phyloP scores from a whole-genome alignment of 1,140 invertebrate genomes.

The Drosophila arawakana region DNA sequence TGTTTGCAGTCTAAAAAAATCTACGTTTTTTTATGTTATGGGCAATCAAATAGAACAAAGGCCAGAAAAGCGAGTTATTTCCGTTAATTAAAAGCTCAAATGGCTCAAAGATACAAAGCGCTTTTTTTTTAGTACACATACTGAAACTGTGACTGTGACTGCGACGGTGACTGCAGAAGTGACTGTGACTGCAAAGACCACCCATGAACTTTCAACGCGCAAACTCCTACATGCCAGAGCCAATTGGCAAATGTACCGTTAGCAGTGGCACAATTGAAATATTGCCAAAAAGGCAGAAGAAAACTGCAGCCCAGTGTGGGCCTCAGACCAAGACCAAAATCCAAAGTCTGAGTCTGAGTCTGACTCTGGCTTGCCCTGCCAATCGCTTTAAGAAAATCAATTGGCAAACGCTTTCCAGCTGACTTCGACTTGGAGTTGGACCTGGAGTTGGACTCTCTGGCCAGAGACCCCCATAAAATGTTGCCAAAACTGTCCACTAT shows the following conservation, averaged over 20 bases:
- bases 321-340: conserved; percentile 1
- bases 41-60: conserved; percentile 58
- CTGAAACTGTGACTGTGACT: conserved; percentile 23
- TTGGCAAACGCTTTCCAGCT: conserved; percentile 53
- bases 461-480: conserved; percentile 76
- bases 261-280: conserved; percentile 79
- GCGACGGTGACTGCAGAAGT: conserved; percentile 2
- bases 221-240: conserved; percentile 49
- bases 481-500: conserved; percentile 54
- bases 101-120: not conserved
- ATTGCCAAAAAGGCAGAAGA: conserved; percentile 65
- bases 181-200: conserved; percentile 46
- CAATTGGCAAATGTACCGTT: conserved; percentile 67
- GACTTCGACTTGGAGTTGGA: conserved; percentile 3
- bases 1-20: conserved; percentile 43
- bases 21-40: conserved; percentile 23
- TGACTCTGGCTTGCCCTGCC: conserved; percentile 53
- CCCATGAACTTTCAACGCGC: conserved; percentile 70
- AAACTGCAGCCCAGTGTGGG: conserved; percentile 60
- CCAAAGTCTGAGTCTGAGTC: conserved; percentile 14
- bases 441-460: too few species aligned
- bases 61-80: conserved; percentile 34
- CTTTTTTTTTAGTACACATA: not conserved
- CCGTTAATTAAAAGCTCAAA: conserved; percentile 26
- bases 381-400: conserved; percentile 78